Evolutionary conservation across 37 sponge, comb jelly and placozoan genomes (phyloP).

Genomic region (Oscarella lobularis): DNA sequence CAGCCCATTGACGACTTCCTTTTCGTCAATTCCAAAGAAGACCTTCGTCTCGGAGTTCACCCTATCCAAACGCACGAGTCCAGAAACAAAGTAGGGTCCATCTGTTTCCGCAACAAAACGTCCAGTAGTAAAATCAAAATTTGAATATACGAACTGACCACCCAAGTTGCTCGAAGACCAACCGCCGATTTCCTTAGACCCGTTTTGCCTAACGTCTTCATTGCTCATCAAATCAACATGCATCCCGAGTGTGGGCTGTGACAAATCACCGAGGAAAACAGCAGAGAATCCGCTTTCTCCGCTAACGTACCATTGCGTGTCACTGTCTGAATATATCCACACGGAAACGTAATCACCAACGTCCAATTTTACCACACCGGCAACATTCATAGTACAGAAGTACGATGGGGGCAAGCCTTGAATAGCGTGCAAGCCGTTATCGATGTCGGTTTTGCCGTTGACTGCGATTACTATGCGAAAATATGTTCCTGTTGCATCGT

Average conservation of each 20-base stretch:
- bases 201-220: not conserved
- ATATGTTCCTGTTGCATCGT: not conserved
- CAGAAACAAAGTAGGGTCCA: not conserved
- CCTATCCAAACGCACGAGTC: not conserved
- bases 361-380: not conserved
- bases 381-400: slow-evolving; percentile 4
- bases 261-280: not conserved
- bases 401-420: not conserved
- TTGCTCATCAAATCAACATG: not conserved
- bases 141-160: not conserved
- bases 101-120: not conserved
- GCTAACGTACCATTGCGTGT: not conserved
- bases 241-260: not conserved
- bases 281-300: not conserved
- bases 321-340: not conserved
- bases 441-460: not conserved
- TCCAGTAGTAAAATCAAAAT: not conserved
- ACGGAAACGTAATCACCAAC: not conserved
- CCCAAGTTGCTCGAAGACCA: not conserved
- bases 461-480: slow-evolving; percentile 1
- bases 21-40: not conserved
- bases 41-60: not conserved
- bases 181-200: not conserved
- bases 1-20: not conserved
- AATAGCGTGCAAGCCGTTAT: not conserved